Conservation (phyloP, 2,888 invertebrate genomes). For the Philonicus albiceps region DNA sequence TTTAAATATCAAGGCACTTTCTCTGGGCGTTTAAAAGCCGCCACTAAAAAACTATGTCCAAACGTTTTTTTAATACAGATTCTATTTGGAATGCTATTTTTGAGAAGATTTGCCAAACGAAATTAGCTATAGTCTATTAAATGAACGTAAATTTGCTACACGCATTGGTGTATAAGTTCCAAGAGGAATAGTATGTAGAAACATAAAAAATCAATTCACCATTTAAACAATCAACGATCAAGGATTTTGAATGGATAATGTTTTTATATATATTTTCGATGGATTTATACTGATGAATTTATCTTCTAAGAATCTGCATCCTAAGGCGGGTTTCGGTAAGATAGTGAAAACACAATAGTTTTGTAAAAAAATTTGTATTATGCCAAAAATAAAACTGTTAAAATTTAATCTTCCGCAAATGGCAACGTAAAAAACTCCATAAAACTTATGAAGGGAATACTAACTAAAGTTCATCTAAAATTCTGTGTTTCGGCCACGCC, state of each 20-base stretch:
- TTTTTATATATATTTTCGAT: not conserved
- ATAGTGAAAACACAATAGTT: constrained; percentile 4
- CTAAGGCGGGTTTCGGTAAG: not conserved
- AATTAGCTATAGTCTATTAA: not conserved
- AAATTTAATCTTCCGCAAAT: constrained; percentile 36
- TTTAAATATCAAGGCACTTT: not conserved
- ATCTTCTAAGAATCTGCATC: not conserved
- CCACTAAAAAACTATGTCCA: not conserved
- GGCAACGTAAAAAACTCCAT: constrained; percentile 36
- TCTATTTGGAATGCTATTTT: not conserved
- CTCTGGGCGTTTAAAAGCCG: not conserved
- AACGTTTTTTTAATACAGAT: not conserved
- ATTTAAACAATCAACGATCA: not conserved
- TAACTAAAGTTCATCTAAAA: constrained; percentile 30
- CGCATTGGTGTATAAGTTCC: not conserved
- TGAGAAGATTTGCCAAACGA: not conserved
- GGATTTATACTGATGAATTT: not conserved
- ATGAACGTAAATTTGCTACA: not conserved
- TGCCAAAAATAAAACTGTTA: constrained; percentile 28
- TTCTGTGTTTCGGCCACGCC: constrained; percentile 37
- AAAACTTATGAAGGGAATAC: constrained; percentile 27
- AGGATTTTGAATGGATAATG: not conserved
- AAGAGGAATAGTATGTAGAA: not conserved
- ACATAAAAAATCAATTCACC: not conserved
- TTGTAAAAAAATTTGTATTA: constrained; percentile 33